These are phyloP conservation scores for Lamprologus tigripictilis DNA, from an alignment of 2,113 vertebrate species.

Conservation along the genomic window DNA sequence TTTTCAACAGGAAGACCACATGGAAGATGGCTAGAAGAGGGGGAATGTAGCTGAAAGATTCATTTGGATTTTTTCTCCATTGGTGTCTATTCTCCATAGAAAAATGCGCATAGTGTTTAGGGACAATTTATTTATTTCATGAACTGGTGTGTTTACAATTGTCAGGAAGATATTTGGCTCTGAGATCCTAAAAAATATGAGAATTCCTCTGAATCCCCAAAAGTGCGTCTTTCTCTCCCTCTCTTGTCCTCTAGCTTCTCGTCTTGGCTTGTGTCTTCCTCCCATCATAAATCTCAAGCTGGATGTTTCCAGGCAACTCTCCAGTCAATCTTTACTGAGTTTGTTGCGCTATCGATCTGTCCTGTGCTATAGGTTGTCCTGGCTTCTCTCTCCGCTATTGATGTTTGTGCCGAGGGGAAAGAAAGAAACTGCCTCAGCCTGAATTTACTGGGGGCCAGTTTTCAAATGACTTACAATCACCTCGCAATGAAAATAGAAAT, in stretches of 20 bases:
- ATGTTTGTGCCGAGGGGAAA: conserved; percentile 38
- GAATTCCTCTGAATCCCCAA: not conserved
- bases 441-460: conserved; percentile 47
- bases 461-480: conserved; percentile 50
- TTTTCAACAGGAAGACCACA: not conserved
- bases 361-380: conserved; percentile 54
- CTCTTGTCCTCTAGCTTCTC: not conserved
- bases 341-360: conserved; percentile 61
- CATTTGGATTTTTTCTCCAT: not conserved
- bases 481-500: conserved; percentile 23
- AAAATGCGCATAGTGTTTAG: not conserved
- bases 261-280: not conserved
- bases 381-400: conserved; percentile 40
- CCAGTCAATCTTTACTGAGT: conserved; percentile 66
- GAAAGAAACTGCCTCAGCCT: conserved; percentile 27
- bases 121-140: not conserved
- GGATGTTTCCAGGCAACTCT: conserved; percentile 53
- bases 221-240: not conserved
- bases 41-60: not conserved
- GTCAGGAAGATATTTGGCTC: not conserved
- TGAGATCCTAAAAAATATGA: not conserved
- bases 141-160: not conserved
- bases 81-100: not conserved
- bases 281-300: conserved; percentile 45
- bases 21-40: not conserved